Evolutionary conservation across 2,888 invertebrate genomes (phyloP), one percentile per base, ranked within the genome.

Genomic region (Eudasyphora cyanicolor): DNA sequence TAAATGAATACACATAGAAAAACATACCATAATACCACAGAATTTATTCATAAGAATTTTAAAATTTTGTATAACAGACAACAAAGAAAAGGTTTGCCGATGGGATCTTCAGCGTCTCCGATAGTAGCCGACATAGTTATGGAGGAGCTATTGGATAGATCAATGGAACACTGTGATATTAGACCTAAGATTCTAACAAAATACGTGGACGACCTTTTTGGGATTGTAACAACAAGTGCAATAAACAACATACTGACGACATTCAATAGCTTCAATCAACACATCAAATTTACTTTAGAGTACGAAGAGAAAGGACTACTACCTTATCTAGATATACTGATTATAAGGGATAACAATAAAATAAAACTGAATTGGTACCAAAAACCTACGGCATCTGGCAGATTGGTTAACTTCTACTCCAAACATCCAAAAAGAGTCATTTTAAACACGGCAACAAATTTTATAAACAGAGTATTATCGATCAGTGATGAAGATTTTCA

Each of bases 51-150:
- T 75, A 21, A 27, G 64, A 19, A 62, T 75, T 27, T 12, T 62
- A 24, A 62, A 64, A n/a, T 75, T 76, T 29, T 49, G 64, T 24
- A 14, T 54, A 17, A 51, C n/a, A 6, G 35, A 76, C 14, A 64
- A 60, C 42, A 75, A 21, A 57, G 14, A 19, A 60, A 60, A 60
- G 60, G 60, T 0, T 8, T 74, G 10, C 74, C 74, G 0, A 74
- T 74, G 74, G 75, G 75, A n/a, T 62, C 75, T 3, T 38, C 75
- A 29, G 42, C 51, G 17, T 76, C 49, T 17, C 75, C 64, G n/a
- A 76, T 76, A 27, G 24, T 62, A 32, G 75, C 75, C 27, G 75
- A 76, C 35, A 76, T 76, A 14, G 64, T 76, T 14, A 64, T 76
- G 75, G 75, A 76, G 27, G 64, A 38, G 17, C 17, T 74, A 32